These are phyloP conservation scores for Anomalospiza imberbis DNA, from an alignment of 2,797 vertebrate genomes.

Conservation along the genomic window DNA sequence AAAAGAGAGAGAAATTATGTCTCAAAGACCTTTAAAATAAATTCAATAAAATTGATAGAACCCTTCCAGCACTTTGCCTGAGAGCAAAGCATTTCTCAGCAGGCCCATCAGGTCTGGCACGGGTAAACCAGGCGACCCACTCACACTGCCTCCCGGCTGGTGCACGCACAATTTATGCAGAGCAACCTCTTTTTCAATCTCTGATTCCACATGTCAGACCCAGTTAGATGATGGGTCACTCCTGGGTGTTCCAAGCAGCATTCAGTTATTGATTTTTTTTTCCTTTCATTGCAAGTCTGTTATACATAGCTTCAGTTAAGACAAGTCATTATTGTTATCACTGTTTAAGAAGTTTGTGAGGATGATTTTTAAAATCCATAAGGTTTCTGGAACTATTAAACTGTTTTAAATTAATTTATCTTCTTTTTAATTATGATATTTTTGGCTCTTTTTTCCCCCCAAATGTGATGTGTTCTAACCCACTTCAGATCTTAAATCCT, in stretches of 20 bases:
- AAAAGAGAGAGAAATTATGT: slow-evolving; percentile 16
- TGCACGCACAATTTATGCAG: background rate
- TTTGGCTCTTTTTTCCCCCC: accelerated
- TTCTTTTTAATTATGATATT: background rate
- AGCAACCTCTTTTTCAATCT: background rate
- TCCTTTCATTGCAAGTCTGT: background rate
- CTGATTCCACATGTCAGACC: slow-evolving; percentile 5
- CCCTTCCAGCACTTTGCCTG: slow-evolving; percentile 22
- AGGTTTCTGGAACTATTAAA: background rate
- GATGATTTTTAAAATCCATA: background rate
- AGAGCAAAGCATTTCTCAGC: slow-evolving; percentile 36
- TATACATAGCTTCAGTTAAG: background rate
- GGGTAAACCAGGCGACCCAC: background rate
- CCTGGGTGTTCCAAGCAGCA: background rate
- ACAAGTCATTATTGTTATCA: background rate
- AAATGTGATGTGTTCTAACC: background rate
- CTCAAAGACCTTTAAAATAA: slow-evolving; percentile 22
- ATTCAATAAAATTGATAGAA: slow-evolving; percentile 26
- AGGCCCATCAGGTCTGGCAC: background rate
- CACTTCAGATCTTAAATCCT: background rate
- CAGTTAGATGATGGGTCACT: background rate
- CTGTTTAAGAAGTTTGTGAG: background rate
- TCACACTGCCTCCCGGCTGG: background rate
- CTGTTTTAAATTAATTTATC: background rate
- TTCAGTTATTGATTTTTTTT: background rate